These are phyloP conservation scores for Xiphophorus hellerii DNA, from an alignment of 2,113 vertebrate species.

Conservation along the genomic window DNA sequence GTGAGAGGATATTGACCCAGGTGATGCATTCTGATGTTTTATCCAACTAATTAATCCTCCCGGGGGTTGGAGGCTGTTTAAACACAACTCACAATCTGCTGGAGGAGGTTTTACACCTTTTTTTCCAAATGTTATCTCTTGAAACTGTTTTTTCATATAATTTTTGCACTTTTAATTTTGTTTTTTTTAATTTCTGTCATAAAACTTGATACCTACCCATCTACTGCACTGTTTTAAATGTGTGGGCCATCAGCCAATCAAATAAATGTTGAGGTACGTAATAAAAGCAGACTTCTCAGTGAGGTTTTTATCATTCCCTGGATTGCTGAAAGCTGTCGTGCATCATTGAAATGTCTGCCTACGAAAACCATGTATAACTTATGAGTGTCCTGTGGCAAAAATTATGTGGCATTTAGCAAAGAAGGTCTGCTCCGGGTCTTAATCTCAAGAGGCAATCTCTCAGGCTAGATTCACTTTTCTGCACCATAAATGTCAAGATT, in stretches of 20 bases:
- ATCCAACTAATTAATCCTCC: constrained; percentile 2
- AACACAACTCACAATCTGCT: neutral
- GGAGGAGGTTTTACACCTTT: neutral
- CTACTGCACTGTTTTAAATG: neutral
- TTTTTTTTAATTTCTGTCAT: no score
- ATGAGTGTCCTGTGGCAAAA: neutral
- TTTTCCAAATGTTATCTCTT: neutral
- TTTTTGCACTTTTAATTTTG: neutral
- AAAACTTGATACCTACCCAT: neutral
- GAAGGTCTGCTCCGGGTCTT: neutral
- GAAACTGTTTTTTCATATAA: neutral
- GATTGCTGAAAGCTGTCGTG: neutral
- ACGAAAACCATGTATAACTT: neutral
- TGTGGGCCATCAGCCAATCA: neutral
- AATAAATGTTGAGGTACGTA: neutral
- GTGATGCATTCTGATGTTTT: neutral
- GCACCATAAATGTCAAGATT: constrained; percentile 9
- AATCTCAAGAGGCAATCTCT: neutral
- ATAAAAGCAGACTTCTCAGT: no score
- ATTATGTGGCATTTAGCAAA: constrained; percentile 13
- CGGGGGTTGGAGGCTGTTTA: neutral
- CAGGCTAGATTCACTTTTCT: neutral
- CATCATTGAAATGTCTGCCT: neutral
- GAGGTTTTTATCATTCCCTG: no score
- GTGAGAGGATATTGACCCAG: neutral